A percentile compares a stretch with the other conserved stretches of the same genome.
These are phyloP conservation scores for Neotoma lepida DNA, from an alignment of 2,113 vertebrate genomes.

Conservation along the genomic window DNA sequence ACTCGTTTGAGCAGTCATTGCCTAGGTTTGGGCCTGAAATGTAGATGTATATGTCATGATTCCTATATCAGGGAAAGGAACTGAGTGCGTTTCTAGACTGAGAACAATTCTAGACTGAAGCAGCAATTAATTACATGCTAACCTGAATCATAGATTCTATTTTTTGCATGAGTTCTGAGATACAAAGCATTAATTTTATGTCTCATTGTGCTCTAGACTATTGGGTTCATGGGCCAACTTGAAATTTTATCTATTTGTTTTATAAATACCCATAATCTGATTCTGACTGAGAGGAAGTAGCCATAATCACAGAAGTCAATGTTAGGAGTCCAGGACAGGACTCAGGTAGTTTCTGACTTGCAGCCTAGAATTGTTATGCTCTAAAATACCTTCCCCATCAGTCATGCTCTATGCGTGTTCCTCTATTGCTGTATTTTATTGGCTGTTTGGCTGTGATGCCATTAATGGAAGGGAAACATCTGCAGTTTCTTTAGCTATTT, in stretches of 20 bases:
- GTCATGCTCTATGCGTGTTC: not conserved
- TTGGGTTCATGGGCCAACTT: not conserved
- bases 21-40: slow-evolving; percentile 18
- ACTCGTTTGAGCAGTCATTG: slow-evolving; percentile 14
- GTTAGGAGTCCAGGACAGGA: not conserved
- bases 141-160: not conserved
- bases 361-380: not conserved
- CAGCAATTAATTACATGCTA: slow-evolving; percentile 10
- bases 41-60: not conserved
- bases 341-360: not conserved
- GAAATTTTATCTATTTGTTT: not conserved
- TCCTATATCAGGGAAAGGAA: not conserved
- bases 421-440: slow-evolving; percentile 37
- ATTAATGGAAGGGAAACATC: not conserved
- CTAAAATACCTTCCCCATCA: not conserved
- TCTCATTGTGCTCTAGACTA: not conserved
- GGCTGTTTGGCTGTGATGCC: slow-evolving; percentile 32
- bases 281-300: not conserved
- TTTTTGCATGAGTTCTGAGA: slow-evolving; percentile 42
- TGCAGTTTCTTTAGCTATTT: slow-evolving; percentile 52
- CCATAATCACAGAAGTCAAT: not conserved
- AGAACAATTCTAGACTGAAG: slow-evolving; percentile 1
- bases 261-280: not conserved
- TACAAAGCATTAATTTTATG: not conserved
- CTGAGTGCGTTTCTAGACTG: too few species aligned